Evolutionary conservation across 2,888 invertebrate species (phyloP).

Genomic region (Tenthredo livida): DNA sequence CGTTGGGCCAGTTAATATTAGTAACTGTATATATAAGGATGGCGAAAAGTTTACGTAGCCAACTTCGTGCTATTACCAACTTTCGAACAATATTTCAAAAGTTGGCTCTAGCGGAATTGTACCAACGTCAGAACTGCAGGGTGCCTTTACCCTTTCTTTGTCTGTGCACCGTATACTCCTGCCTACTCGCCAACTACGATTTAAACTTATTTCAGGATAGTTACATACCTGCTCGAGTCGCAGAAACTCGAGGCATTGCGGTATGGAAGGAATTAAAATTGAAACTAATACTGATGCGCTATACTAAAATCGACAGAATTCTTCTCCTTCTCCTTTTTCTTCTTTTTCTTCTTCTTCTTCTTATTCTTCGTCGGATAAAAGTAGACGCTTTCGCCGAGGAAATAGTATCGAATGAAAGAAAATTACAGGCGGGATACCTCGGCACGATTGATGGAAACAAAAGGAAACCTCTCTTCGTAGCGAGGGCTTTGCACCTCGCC

Average conservation of each 20-base stretch:
- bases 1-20: constrained; percentile 32
- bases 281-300: background rate
- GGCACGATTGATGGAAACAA: constrained; percentile 24
- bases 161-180: background rate
- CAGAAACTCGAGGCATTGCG: background rate
- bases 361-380: background rate
- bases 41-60: constrained; percentile 5
- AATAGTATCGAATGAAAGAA: constrained; percentile 18
- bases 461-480: constrained; percentile 10
- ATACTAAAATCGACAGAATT: background rate
- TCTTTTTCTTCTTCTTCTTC: background rate
- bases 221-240: constrained; percentile 1
- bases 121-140: constrained; percentile 35
- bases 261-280: constrained; percentile 6
- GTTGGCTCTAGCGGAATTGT: constrained; percentile 6
- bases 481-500: constrained; percentile 34
- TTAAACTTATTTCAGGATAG: constrained; percentile 14
- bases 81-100: constrained; percentile 45
- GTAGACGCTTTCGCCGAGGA: background rate
- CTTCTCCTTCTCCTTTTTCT: background rate
- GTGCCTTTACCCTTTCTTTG: constrained; percentile 38
- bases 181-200: constrained; percentile 10
- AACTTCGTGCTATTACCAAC: constrained; percentile 20
- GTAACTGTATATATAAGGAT: constrained; percentile 29
- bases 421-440: constrained; percentile 17